phyloP scores from a whole-genome alignment of 2,888 invertebrate genomes.

The Alloscopus bannaensis region DNA sequence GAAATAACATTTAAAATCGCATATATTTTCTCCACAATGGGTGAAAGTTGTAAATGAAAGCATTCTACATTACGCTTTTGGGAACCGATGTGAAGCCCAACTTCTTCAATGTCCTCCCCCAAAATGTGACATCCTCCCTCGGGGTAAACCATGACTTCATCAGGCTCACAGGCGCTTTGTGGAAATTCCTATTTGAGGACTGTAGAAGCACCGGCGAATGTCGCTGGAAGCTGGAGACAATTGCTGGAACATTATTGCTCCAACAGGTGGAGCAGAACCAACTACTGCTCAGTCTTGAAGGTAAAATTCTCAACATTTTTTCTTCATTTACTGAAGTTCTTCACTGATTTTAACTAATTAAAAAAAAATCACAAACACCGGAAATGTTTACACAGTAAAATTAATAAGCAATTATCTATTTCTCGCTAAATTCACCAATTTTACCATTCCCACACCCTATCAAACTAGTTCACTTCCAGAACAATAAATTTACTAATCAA shows the following conservation, averaged over 20 bases:
- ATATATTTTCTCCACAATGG: neutral
- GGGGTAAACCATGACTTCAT: slow-evolving; percentile 10
- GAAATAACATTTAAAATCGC: neutral
- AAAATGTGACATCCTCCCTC: slow-evolving; percentile 32
- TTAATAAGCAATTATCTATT: too few relatives aligned
- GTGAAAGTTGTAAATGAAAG: neutral
- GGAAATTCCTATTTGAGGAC: slow-evolving; percentile 16
- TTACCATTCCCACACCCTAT: too few relatives aligned
- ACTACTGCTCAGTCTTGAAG: neutral
- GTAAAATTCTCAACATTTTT: slow-evolving; percentile 8
- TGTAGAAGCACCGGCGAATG: neutral
- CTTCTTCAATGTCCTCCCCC: slow-evolving; percentile 75
- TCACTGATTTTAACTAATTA: neutral
- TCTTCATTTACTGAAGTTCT: neutral
- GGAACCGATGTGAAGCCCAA: slow-evolving; percentile 79
- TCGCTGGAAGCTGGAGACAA: neutral
- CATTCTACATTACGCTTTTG: slow-evolving; percentile 48
- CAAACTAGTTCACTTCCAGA: too few relatives aligned
- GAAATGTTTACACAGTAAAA: too few relatives aligned
- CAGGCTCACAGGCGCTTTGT: neutral
- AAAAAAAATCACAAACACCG: too few relatives aligned
- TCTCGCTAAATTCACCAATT: too few relatives aligned
- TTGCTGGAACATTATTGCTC: neutral
- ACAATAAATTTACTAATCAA: too few relatives aligned
- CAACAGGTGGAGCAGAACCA: neutral